These are phyloP conservation scores for Halcyon senegalensis DNA, from an alignment of 2,113 vertebrate genomes.

Conservation along the genomic window DNA sequence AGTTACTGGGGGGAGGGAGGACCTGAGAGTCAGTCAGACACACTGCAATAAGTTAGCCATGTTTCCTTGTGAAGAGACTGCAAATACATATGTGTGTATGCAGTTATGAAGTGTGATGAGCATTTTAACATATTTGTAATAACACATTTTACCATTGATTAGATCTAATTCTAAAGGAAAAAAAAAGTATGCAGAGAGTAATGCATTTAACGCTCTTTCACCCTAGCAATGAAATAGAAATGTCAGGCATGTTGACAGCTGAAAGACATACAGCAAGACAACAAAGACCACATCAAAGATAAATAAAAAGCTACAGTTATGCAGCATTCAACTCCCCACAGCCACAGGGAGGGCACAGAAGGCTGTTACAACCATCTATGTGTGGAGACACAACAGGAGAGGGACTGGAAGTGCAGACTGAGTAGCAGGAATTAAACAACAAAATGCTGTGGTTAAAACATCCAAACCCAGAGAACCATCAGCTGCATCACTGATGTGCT, in stretches of 20 bases:
- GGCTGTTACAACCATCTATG: accelerated
- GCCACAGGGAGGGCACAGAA: background rate
- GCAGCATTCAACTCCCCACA: background rate
- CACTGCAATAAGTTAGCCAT: background rate
- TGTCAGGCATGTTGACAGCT: background rate
- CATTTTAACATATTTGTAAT: background rate
- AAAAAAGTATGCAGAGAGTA: background rate
- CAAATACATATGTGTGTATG: background rate
- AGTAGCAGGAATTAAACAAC: background rate
- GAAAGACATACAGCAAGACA: background rate
- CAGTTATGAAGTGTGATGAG: background rate
- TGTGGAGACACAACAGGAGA: background rate
- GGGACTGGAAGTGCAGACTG: background rate
- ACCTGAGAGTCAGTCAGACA: background rate
- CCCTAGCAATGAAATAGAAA: background rate
- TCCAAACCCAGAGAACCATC: background rate
- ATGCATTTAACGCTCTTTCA: background rate
- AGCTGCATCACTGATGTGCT: accelerated
- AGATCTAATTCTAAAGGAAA: background rate
- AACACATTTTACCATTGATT: background rate
- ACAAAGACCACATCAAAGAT: background rate
- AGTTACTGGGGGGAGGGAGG: background rate
- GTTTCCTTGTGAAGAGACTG: background rate
- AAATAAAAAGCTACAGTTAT: background rate
- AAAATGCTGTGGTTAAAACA: background rate